Evolutionary conservation across 2,888 invertebrate genomes (phyloP).

Genomic region (Amorpha juglandis): DNA sequence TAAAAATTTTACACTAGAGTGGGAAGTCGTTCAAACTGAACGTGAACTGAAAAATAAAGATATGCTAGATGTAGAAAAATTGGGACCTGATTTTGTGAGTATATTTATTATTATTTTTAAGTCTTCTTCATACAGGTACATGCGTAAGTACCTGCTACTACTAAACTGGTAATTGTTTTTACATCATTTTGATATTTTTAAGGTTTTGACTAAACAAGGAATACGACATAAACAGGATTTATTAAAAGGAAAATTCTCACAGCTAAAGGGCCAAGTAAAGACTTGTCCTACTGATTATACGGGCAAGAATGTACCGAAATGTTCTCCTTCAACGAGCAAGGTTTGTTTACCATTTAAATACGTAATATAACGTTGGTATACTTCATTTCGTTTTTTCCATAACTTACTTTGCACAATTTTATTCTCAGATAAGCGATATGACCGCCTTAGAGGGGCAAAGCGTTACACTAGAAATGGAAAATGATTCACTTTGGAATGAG

Average conservation of each 20-base stretch:
- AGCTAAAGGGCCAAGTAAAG: background rate
- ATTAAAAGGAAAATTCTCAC: background rate
- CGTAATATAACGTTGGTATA: too few relatives aligned
- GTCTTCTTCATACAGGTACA: too few relatives aligned
- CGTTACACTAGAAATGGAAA: conserved; percentile 45
- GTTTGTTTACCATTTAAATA: background rate
- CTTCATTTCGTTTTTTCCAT: background rate
- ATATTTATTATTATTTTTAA: background rate
- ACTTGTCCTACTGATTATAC: background rate
- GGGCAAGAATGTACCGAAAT: background rate
- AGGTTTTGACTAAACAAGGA: conserved; percentile 49
- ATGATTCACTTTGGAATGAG: conserved; percentile 40
- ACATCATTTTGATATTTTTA: conserved; percentile 24
- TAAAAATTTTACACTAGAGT: conserved; percentile 53
- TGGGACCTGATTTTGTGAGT: conserved; percentile 24
- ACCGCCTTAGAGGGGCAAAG: conserved; percentile 43
- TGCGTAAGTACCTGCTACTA: too few relatives aligned
- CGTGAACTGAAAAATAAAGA: conserved; percentile 37
- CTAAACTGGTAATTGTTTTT: too few relatives aligned
- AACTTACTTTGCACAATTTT: background rate
- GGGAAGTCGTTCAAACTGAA: conserved; percentile 54
- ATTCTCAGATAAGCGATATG: conserved; percentile 38
- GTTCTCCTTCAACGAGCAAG: background rate
- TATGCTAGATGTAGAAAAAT: conserved; percentile 26
- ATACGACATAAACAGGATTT: conserved; percentile 34